Evolutionary conservation across 2,888 invertebrate genomes (phyloP), one percentile per base, ranked within the genome.

Genomic region (Myopa testacea): DNA sequence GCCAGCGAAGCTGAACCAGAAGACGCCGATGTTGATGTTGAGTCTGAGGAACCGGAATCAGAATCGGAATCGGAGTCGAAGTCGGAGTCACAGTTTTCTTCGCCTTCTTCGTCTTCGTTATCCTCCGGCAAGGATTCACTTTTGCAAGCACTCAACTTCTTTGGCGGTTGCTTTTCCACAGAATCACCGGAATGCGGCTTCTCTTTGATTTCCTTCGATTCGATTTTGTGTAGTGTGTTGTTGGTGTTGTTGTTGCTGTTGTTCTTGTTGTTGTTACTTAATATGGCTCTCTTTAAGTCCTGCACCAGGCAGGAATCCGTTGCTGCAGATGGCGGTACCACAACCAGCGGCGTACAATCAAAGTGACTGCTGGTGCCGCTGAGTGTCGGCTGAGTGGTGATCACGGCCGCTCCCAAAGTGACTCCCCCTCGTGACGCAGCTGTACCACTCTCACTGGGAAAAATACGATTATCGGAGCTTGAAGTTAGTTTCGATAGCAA

Each of bases 401-500:
- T 86, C 0, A 87, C 87, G 16, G 81, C 81, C 14, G 82, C 81
- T 5, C 87, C 85, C 50, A 86, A 75, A 58, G 84, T 82, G 7
- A 19, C 65, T 37, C 58, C 58, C 7, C 16, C 12, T 7, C 58
- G 37, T 71, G 82, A 80, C 0, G 82, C 4, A 19, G 19, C 62
- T 45, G 10, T 10, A 45, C 6, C 45, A 10, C 45, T 58, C 1
- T 82, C 80, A 70, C 87, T 87, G 4, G 89, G 89, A 79, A 86
- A 87, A 4, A 89, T 88, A 80, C 88, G 87, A 83, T 87, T 86
- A 79, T 89, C 87, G 4, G 87, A 84, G 6, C 85, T 86, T 0
- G 87, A 82, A 1, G 87, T 86, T 77, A 89, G 87, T 79, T 88
- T 89, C 50, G 88, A 87, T 1, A 89, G 84, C 52, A 89, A 78